Evolutionary conservation across 1,140 invertebrate genomes (phyloP).

Genomic region (Drosophila nigromelanica): DNA sequence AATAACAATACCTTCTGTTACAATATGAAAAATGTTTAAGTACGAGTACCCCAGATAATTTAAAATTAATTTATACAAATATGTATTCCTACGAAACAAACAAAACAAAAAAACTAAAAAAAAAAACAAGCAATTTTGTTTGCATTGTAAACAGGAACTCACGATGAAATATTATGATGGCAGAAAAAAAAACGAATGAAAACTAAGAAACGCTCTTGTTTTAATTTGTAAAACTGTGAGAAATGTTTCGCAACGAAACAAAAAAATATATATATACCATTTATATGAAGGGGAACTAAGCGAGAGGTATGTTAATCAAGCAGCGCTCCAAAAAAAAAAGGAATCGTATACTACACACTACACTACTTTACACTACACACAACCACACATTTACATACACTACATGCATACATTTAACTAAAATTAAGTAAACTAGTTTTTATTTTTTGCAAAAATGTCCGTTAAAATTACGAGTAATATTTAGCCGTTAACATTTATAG

Average conservation of each 20-base stretch:
- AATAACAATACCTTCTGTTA: conserved; percentile 25
- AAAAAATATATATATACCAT: conserved; percentile 53
- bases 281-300: conserved; percentile 48
- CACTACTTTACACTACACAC: conserved; percentile 9
- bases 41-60: conserved; percentile 55
- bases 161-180: conserved; percentile 43
- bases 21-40: conserved; percentile 39
- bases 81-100: conserved; percentile 71
- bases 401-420: conserved; percentile 21
- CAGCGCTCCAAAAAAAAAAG: conserved; percentile 42
- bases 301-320: conserved; percentile 38
- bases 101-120: neutral
- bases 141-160: conserved; percentile 61
- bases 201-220: conserved; percentile 55
- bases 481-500: conserved; percentile 48
- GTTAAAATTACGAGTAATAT: conserved; percentile 50
- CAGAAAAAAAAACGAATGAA: conserved; percentile 19
- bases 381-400: conserved; percentile 17
- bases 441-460: conserved; percentile 47
- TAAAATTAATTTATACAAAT: conserved; percentile 51
- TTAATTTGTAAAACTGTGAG: conserved; percentile 73
- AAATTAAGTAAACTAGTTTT: conserved; percentile 53
- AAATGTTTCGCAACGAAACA: conserved; percentile 82
- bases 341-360: conserved; percentile 47
- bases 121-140: conserved; percentile 49